Base-by-base conservation (phyloP, 2,797 vertebrate species). In the Pangasius macronema region DNA sequence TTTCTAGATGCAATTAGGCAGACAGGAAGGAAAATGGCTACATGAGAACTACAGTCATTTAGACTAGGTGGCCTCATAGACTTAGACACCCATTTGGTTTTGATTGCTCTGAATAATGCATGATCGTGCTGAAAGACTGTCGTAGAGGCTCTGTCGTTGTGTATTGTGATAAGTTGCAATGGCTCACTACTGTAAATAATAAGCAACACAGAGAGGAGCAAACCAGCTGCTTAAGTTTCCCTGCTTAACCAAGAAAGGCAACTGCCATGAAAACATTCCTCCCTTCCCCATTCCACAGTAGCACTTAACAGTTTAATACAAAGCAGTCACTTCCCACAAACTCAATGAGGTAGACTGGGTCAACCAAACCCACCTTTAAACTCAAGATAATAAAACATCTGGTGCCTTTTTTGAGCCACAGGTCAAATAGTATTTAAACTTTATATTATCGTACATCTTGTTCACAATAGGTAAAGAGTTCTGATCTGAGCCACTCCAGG, bases 281-380 rank as follows among this genome's bases (percentile, higher is more conserved):
- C 85, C 92, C 92, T 92, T 92, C 89, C 86, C 92, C 91, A 93
- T 92, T 95, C 96, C 95, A 96, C 94, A 95, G 95, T 96, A 96
- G 95, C 93, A 94, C 92, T 95, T 95, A 95, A 95, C 94, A 94
- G 94, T 95, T 96, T 94, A 93, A 94, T 94, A 95, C 95, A 96
- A 96, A 96, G 95, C 95, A 95, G 95, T 95, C 93, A 93, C 94
- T 95, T 96, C 92, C 95, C 95, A 94, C 93, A 94, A 93, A 95
- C 95, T 95, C 94, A 95, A 95, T 96, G 96, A 97, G 96, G 96
- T 97, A 97, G 96, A 96, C 95, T 93, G 95, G 96, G 95, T 95
- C 93, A 89, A 93, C 92, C 91, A 91, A 95, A 95, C 95, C 95
- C 95, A 94, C 94, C 93, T 89, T 94, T 92, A 92, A 93, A 95